phyloP scores from a whole-genome alignment of 2,888 invertebrate species.

The Thera britannica region DNA sequence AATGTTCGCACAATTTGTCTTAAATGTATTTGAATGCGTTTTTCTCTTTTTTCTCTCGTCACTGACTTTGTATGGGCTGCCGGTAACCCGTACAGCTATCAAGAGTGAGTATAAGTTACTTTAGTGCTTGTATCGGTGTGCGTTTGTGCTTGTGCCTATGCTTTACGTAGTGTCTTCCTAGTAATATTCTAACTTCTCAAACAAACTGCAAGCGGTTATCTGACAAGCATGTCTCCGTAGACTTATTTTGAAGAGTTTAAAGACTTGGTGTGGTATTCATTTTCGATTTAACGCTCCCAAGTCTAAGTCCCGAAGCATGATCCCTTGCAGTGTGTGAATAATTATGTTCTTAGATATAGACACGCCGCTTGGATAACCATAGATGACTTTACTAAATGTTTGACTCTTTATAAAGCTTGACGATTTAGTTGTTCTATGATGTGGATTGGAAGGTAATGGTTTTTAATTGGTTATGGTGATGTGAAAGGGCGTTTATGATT shows the following conservation, averaged over 20 bases:
- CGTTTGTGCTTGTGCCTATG: constrained; percentile 83
- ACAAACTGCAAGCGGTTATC: constrained; percentile 81
- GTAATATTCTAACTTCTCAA: constrained; percentile 62
- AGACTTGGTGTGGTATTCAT: constrained; percentile 68
- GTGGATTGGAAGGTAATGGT: constrained; percentile 84
- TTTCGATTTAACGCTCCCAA: constrained; percentile 58
- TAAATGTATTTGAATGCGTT: constrained; percentile 86
- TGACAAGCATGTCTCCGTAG: constrained; percentile 68
- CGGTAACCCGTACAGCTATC: constrained; percentile 87
- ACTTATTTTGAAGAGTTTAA: constrained; percentile 51
- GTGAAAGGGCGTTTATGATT: constrained; percentile 79
- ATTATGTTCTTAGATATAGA: constrained; percentile 64
- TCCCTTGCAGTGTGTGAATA: constrained; percentile 81
- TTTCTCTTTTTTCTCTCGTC: constrained; percentile 86
- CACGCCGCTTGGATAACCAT: constrained; percentile 75
- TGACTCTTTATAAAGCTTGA: constrained; percentile 80
- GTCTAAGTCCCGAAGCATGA: constrained; percentile 71
- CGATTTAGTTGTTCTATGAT: constrained; percentile 81
- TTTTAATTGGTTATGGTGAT: constrained; percentile 83
- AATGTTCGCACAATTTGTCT: constrained; percentile 85
- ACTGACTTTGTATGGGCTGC: constrained; percentile 89
- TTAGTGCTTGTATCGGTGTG: constrained; percentile 84
- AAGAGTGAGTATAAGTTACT: constrained; percentile 89
- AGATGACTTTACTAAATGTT: constrained; percentile 79
- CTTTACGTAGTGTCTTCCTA: constrained; percentile 79